A percentile compares a stretch with the other conserved stretches of the same genome.
Evolutionary conservation across 92 coral and sea anemone genomes (phyloP).

Genomic region (Siderastrea radians): DNA sequence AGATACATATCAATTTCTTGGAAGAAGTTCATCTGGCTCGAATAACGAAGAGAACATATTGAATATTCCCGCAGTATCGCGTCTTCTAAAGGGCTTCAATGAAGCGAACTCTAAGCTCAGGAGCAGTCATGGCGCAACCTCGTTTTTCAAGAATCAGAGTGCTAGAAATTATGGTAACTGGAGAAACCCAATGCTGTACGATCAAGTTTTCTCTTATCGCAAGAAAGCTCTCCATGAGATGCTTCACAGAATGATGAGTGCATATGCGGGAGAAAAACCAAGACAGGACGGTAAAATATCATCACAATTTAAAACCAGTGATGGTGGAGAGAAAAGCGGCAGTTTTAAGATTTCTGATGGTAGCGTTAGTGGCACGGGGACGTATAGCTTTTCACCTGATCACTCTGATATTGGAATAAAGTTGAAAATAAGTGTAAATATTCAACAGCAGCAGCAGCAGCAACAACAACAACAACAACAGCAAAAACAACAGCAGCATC

Average conservation of each 20-base stretch:
- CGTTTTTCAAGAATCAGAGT: background rate
- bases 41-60: background rate
- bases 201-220: background rate
- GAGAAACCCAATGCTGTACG: background rate
- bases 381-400: slow-evolving; percentile 38
- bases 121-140: too few relatives aligned
- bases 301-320: background rate
- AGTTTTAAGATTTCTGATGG: slow-evolving; percentile 44
- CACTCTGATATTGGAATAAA: slow-evolving; percentile 30
- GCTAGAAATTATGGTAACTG: background rate
- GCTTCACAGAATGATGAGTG: background rate
- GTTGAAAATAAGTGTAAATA: slow-evolving; percentile 26
- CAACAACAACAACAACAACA: background rate
- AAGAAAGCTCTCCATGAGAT: slow-evolving; percentile 3
- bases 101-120: background rate
- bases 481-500: slow-evolving; percentile 12
- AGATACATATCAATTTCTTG: background rate
- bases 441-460: slow-evolving; percentile 5
- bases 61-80: slow-evolving; percentile 27
- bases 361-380: slow-evolving; percentile 56
- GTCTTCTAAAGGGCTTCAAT: slow-evolving; percentile 24
- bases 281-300: background rate
- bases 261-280: background rate
- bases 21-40: background rate
- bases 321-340: slow-evolving; percentile 21